A percentile compares a stretch with the other conserved stretches of the same genome.
Conservation (phyloP, 2,888 invertebrate genomes). For the Xestia xanthographa region DNA sequence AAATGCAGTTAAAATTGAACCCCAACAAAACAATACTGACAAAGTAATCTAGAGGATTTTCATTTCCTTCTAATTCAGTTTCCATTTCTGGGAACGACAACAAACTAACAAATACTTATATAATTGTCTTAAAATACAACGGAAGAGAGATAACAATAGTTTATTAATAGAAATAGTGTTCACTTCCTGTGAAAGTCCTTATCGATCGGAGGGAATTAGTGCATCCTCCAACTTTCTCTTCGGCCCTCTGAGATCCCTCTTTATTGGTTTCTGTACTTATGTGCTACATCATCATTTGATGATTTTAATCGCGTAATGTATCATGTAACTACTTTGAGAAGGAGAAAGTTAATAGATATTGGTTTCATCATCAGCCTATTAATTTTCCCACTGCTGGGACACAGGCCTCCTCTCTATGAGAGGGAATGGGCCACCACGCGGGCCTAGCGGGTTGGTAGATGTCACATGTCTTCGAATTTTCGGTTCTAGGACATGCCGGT, state of each 20-base stretch:
- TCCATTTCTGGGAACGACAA: constrained; percentile 30
- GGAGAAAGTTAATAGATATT: background rate
- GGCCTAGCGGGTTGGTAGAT: too few relatives aligned
- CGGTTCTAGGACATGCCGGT: too few relatives aligned
- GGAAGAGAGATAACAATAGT: constrained; percentile 38
- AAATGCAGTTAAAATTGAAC: background rate
- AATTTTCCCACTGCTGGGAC: too few relatives aligned
- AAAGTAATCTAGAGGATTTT: background rate
- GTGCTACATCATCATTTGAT: constrained; percentile 51
- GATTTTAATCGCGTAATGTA: constrained; percentile 33
- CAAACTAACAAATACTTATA: background rate
- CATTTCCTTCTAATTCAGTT: constrained; percentile 15
- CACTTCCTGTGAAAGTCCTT: constrained; percentile 77
- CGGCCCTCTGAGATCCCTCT: constrained; percentile 65
- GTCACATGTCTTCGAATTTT: too few relatives aligned
- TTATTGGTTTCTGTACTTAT: constrained; percentile 39
- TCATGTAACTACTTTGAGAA: background rate
- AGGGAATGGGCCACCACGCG: too few relatives aligned
- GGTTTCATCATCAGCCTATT: too few relatives aligned
- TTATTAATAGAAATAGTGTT: constrained; percentile 49
- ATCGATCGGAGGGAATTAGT: constrained; percentile 62
- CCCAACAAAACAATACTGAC: constrained; percentile 6
- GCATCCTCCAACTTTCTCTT: constrained; percentile 72
- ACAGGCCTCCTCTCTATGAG: too few relatives aligned
- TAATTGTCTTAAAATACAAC: constrained; percentile 30